Conservation (phyloP, 1,140 invertebrate genomes). For the Drosophila mauritiana region DNA sequence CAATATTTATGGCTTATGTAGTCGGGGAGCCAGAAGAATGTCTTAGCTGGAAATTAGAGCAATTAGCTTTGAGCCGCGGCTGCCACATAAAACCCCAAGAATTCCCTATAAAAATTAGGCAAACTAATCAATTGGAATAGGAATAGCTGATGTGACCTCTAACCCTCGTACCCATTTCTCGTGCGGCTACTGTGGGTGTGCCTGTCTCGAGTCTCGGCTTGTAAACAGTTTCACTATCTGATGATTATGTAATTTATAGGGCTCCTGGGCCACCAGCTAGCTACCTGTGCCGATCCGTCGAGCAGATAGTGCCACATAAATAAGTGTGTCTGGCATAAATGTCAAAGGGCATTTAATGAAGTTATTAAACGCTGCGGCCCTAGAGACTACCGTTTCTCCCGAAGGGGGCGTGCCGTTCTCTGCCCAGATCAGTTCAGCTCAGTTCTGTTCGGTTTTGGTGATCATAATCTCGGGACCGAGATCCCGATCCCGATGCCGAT, state of each 20-base stretch:
- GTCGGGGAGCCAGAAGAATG: slow-evolving; percentile 10
- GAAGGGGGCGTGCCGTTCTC: slow-evolving; percentile 29
- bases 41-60: slow-evolving; percentile 78
- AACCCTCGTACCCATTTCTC: slow-evolving; percentile 5
- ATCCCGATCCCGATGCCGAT: neutral
- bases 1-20: slow-evolving; percentile 62
- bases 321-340: slow-evolving; percentile 61
- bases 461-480: slow-evolving; percentile 66
- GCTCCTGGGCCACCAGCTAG: slow-evolving; percentile 23
- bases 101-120: slow-evolving; percentile 43
- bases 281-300: slow-evolving; percentile 54
- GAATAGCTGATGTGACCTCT: slow-evolving; percentile 53
- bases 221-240: slow-evolving; percentile 81
- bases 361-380: slow-evolving; percentile 73
- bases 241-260: slow-evolving; percentile 79
- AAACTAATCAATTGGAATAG: slow-evolving; percentile 38
- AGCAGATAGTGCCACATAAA: slow-evolving; percentile 42
- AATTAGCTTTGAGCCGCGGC: slow-evolving; percentile 61
- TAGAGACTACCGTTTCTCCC: slow-evolving; percentile 34
- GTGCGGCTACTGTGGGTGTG: slow-evolving; percentile 71
- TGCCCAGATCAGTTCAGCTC: slow-evolving; percentile 7
- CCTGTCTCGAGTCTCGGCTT: slow-evolving; percentile 52
- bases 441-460: slow-evolving; percentile 11
- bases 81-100: slow-evolving; percentile 43
- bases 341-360: slow-evolving; percentile 83